Percentiles rank a stretch among this genome's conserved stretches.
phyloP scores from a whole-genome alignment of 1,140 invertebrate species.

The Amphibalanus amphitrite region DNA sequence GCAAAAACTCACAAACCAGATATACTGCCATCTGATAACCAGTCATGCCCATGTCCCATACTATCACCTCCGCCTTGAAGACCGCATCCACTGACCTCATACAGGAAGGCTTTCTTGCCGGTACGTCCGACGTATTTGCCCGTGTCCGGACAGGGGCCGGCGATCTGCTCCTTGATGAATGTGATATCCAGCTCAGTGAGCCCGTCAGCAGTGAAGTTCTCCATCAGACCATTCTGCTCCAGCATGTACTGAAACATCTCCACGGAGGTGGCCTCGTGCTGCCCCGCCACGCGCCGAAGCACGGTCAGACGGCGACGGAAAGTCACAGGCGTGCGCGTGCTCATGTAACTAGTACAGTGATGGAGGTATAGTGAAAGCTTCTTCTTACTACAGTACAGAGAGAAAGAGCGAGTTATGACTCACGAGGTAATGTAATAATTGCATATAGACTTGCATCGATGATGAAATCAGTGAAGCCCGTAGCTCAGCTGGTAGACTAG shows the following conservation, averaged over 20 bases:
- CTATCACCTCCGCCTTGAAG: too few relatives aligned
- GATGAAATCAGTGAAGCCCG: too few relatives aligned
- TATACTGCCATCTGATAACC: neutral
- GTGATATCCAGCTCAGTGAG: slow-evolving; percentile 22
- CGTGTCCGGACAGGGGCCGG: slow-evolving; percentile 18
- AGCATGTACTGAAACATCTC: slow-evolving; percentile 31
- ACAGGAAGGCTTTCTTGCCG: slow-evolving; percentile 25
- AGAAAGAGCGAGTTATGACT: too few relatives aligned
- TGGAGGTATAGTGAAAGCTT: too few relatives aligned
- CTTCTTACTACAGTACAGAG: too few relatives aligned
- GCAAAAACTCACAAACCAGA: neutral
- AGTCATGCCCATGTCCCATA: too few relatives aligned
- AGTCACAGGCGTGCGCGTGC: too few relatives aligned
- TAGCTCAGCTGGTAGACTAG: too few relatives aligned
- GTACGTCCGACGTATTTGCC: slow-evolving; percentile 17
- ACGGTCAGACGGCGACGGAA: too few relatives aligned
- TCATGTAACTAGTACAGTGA: too few relatives aligned
- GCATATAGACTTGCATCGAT: too few relatives aligned
- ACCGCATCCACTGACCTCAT: slow-evolving; percentile 20
- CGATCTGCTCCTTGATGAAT: slow-evolving; percentile 32
- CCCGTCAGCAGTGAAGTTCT: slow-evolving; percentile 20
- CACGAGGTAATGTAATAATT: too few relatives aligned
- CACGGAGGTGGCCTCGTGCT: slow-evolving; percentile 33
- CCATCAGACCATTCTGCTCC: slow-evolving; percentile 23
- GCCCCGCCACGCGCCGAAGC: neutral